Base-by-base conservation (phyloP, 2,888 invertebrate genomes). In the Cenopis cana region DNA sequence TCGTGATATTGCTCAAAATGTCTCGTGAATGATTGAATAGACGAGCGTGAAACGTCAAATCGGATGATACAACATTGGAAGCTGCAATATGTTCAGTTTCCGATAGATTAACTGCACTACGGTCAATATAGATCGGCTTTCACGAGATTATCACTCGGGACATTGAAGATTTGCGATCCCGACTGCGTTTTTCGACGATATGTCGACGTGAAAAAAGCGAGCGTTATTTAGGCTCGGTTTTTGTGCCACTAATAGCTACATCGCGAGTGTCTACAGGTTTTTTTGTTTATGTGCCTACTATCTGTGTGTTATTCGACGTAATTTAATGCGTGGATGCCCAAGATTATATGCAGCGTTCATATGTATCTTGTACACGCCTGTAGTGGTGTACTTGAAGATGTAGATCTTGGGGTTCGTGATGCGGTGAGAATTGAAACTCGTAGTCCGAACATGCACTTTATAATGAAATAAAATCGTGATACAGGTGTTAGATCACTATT, bases 71-170 rank as follows among this genome's bases (percentile, higher is more conserved):
- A 61, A 54, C 41, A 62, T 50, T 38, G 41, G n/a, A 56, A 24
- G 41, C 52, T 4, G 41, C 57, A 57, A 65, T 69, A 59, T 69
- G 38, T 20, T 29, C 69, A 50, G 64, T 57, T 66, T 70, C 46
- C 29, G 70, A 49, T 24, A 33, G 41, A 66, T 54, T 69, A 69
- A 69, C 50, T 64, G 41, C 57, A 2, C 36, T 12, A 38, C 56
- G 52, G 29, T 41, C 64, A 50, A 69, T 41, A 68, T n/a, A 33
- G 55, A 11, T 18, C 29, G 64, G 64, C 57, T 69, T 64, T 29
- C 57, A 29, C 18, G 49, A 57, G 57, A 57, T 57, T 64, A 64
- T 64, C 69, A 55, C 62, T 50, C 46, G 56, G 46, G 18, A 18
- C 55, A 69, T 56, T 49, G 55, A 38, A 69, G 55, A 55, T 69